These are phyloP conservation scores for Charadrius vociferus DNA, from an alignment of 2,113 vertebrate genomes.

Conservation along the genomic window DNA sequence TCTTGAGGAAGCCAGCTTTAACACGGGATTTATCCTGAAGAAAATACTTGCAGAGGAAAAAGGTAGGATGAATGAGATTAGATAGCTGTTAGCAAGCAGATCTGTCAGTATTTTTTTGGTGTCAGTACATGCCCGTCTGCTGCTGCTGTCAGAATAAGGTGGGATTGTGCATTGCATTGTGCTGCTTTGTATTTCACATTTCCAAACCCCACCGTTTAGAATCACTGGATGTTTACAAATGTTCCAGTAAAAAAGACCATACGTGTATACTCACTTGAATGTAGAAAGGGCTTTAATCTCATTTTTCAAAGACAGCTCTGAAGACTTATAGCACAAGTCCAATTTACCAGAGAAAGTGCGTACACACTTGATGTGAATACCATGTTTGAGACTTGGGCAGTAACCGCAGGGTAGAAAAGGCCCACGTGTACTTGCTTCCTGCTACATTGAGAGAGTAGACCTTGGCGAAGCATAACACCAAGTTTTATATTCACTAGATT, in stretches of 20 bases:
- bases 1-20: not conserved
- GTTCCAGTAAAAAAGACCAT: not conserved
- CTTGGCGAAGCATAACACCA: not conserved
- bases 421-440: not conserved
- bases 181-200: not conserved
- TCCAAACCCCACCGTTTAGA: not conserved
- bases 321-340: not conserved
- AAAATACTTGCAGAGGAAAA: not conserved
- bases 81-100: not conserved
- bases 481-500: not conserved
- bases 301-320: not conserved
- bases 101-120: not conserved
- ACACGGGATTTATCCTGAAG: not conserved
- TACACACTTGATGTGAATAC: not conserved
- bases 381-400: not conserved
- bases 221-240: not conserved
- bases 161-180: not conserved
- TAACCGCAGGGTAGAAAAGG: not conserved
- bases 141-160: not conserved
- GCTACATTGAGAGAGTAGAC: not conserved
- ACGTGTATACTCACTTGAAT: not conserved
- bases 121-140: not conserved
- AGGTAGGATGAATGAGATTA: constrained; percentile 4
- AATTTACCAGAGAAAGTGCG: not conserved
- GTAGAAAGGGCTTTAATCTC: not conserved